Percentiles rank a stretch among this genome's conserved stretches.
These are phyloP conservation scores for Darwinula stevensoni DNA, from an alignment of 2,888 invertebrate genomes.

Conservation along the genomic window DNA sequence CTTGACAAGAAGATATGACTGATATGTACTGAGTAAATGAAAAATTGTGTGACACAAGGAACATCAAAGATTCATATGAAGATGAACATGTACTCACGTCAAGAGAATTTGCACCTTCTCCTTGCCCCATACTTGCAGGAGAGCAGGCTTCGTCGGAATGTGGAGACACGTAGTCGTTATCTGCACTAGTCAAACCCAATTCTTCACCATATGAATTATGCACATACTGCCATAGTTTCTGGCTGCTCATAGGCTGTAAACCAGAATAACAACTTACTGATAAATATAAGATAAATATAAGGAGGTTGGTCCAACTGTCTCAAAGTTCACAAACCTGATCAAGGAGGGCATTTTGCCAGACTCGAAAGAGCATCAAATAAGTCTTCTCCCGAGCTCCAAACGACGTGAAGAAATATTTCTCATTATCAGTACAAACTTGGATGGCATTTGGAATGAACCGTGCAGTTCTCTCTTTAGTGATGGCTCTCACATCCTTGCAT, in stretches of 20 bases:
- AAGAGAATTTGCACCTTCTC: too few relatives aligned
- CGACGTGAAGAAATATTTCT: slow-evolving; percentile 77
- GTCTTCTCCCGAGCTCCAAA: slow-evolving; percentile 80
- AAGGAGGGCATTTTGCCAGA: slow-evolving; percentile 86
- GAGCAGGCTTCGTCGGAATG: too few relatives aligned
- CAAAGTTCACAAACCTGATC: slow-evolving; percentile 27
- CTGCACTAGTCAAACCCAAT: slow-evolving; percentile 26
- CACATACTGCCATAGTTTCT: slow-evolving; percentile 69
- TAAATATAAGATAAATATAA: background rate
- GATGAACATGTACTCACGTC: too few relatives aligned
- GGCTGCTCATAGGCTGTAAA: slow-evolving; percentile 34
- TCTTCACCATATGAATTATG: slow-evolving; percentile 82
- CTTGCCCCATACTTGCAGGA: too few relatives aligned
- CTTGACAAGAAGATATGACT: too few relatives aligned
- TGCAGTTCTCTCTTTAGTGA: slow-evolving; percentile 80
- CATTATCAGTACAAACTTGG: slow-evolving; percentile 40
- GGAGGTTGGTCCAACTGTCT: background rate
- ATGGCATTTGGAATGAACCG: slow-evolving; percentile 91
- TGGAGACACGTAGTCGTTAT: background rate
- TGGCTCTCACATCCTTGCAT: slow-evolving; percentile 68
- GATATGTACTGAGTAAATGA: too few relatives aligned
- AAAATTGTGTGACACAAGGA: too few relatives aligned
- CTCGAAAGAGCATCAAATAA: slow-evolving; percentile 73
- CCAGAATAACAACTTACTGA: too few relatives aligned
- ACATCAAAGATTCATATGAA: too few relatives aligned